Evolutionary conservation across 2,797 vertebrate species (phyloP).

Genomic region (Manis pentadactyla): DNA sequence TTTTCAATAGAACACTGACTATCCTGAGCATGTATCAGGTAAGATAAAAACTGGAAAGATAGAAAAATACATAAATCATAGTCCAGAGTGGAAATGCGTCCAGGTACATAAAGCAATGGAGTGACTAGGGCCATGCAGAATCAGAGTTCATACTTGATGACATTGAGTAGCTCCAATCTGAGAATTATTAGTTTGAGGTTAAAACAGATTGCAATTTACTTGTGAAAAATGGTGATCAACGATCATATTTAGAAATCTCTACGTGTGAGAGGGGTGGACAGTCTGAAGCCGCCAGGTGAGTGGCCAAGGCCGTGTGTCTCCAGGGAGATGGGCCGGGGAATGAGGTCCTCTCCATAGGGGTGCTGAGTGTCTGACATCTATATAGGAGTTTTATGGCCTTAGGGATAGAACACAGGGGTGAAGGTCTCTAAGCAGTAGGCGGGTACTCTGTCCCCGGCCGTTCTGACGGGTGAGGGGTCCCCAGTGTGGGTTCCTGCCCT

Average conservation of each 20-base stretch:
- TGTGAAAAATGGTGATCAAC: constrained; percentile 8
- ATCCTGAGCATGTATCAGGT: neutral
- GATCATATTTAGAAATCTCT: neutral
- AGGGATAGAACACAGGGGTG: neutral
- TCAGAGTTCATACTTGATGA: neutral
- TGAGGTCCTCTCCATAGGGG: neutral
- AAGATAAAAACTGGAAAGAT: neutral
- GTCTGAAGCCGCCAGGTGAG: neutral
- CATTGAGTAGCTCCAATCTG: neutral
- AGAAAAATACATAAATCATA: neutral
- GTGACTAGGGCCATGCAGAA: neutral
- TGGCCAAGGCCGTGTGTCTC: neutral
- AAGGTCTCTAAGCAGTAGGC: neutral
- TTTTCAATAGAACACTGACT: neutral
- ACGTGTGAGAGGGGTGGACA: neutral
- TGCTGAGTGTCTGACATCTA: neutral
- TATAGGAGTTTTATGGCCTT: neutral
- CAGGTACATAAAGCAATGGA: neutral
- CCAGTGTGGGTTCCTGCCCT: neutral
- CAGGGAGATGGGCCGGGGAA: neutral
- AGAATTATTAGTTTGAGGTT: neutral
- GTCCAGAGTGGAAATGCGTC: neutral
- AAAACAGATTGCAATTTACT: neutral
- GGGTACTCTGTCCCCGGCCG: neutral
- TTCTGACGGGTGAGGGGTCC: too few relatives aligned